These are phyloP conservation scores for Cochlearius cochlearius DNA, from an alignment of 2,113 vertebrate species.

Conservation along the genomic window DNA sequence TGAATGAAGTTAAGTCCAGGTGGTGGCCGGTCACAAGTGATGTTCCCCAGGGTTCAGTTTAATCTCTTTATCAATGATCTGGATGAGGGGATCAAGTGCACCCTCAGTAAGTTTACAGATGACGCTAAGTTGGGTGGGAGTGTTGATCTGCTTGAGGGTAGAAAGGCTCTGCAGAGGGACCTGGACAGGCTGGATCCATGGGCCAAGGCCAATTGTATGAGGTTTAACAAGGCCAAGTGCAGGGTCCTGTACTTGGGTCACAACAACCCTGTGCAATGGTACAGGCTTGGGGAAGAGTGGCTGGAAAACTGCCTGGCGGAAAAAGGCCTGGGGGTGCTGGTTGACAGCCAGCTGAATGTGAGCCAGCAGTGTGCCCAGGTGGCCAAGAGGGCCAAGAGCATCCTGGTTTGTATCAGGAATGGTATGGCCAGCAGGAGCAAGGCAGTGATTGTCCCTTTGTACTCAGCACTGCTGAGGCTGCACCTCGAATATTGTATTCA, in stretches of 20 bases:
- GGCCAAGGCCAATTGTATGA: not conserved
- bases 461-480: too few species aligned
- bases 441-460: too few species aligned
- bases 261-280: not conserved
- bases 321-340: not conserved
- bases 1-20: not conserved
- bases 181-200: not conserved
- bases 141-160: not conserved
- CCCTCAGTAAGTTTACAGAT: not conserved
- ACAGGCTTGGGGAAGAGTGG: not conserved
- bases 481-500: too few species aligned
- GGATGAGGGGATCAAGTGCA: not conserved
- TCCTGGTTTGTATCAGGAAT: too few species aligned
- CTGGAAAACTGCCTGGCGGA: not conserved
- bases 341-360: too few species aligned
- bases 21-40: not conserved
- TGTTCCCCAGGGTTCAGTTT: not conserved
- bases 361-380: too few species aligned
- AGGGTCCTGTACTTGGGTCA: not conserved
- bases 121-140: not conserved
- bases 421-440: too few species aligned
- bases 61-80: not conserved
- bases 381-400: too few species aligned
- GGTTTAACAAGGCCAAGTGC: not conserved
- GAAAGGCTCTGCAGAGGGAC: not conserved